A percentile compares a stretch with the other conserved stretches of the same genome.
These are phyloP conservation scores for Syncerus caffer DNA, from an alignment of 2,797 vertebrate genomes.

Conservation along the genomic window DNA sequence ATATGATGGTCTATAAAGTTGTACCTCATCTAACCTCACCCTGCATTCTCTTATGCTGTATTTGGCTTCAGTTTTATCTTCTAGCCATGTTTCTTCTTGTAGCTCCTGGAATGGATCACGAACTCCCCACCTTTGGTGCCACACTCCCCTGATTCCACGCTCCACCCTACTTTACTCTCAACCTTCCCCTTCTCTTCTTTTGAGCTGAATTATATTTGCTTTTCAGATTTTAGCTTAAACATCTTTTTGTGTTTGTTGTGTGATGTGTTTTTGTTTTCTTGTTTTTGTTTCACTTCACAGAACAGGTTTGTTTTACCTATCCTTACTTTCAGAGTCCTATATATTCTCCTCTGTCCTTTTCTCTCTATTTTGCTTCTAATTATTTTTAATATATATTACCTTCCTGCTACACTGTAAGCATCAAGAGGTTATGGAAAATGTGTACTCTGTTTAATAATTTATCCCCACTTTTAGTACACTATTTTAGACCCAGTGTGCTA, in stretches of 20 bases:
- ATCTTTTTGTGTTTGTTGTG: not conserved
- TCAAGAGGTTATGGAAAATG: not conserved
- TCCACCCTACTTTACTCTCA: rapidly evolving
- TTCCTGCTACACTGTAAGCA: not conserved
- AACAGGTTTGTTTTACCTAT: not conserved
- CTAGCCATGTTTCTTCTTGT: not conserved
- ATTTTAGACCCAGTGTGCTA: not conserved
- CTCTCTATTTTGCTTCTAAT: not conserved
- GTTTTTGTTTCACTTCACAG: not conserved
- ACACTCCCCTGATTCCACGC: rapidly evolving
- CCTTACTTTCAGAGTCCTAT: not conserved
- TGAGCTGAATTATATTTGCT: not conserved
- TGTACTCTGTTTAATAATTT: not conserved
- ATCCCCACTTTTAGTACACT: not conserved
- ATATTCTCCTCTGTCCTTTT: not conserved
- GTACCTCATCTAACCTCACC: not conserved
- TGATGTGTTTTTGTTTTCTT: not conserved
- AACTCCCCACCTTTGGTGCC: too few relatives aligned
- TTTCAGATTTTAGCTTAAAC: not conserved
- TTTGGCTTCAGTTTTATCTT: not conserved
- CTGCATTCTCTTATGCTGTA: not conserved
- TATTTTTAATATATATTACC: not conserved
- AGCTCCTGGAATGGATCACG: not conserved
- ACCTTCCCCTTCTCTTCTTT: not conserved
- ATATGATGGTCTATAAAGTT: not conserved